Base-by-base conservation (phyloP, 2,797 vertebrate species). In the Orestias chungarensis region DNA sequence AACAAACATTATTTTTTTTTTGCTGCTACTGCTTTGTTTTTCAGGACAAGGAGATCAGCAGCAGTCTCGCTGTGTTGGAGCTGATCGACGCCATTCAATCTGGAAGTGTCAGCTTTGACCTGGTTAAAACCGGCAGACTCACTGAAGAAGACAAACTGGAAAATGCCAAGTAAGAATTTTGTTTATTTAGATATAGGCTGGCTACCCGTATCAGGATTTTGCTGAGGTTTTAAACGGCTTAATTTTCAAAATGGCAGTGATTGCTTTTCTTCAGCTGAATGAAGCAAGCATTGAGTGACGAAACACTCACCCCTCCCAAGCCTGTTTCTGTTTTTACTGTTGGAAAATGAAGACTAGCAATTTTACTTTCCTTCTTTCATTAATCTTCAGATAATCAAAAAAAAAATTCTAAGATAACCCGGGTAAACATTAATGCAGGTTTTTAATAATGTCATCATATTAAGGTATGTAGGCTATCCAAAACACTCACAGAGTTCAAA, bases 71-170 rank as follows among this genome's bases (percentile, higher is more conserved):
- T 0, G 96, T 99, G 23, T 87, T 99, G 95, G 98, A 99, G 84
- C 95, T 99, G 91, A 98, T 99, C 1, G 98, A 99, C 31, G 96
- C 97, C 82, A 97, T 99, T 85, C 97, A 99, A 86, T 97, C 97
- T 1, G 94, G 95, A 43, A 96, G 96, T 88, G 90, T 99, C 91
- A 96, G 95, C 91, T 96, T 97, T 20, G 98, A 99, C 54, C 95
- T 99, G 38, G 94, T 99, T 29, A 99, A 98, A 92, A 97, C 92
- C 0, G 94, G 95, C 50, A 86, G 57, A 12, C 95, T 99, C 14
- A 93, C 93, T 0, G 96, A 97, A 40, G 95, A 93, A 0, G 97
- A 99, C 85, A 99, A 98, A 88, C 95, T 96, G 78, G 96, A 96
- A 67, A 99, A 99, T 0, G 97, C 98, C 87, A 99, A 98, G 98